Base-by-base conservation (phyloP, 1,140 invertebrate species). In the Cydia strobilella region DNA sequence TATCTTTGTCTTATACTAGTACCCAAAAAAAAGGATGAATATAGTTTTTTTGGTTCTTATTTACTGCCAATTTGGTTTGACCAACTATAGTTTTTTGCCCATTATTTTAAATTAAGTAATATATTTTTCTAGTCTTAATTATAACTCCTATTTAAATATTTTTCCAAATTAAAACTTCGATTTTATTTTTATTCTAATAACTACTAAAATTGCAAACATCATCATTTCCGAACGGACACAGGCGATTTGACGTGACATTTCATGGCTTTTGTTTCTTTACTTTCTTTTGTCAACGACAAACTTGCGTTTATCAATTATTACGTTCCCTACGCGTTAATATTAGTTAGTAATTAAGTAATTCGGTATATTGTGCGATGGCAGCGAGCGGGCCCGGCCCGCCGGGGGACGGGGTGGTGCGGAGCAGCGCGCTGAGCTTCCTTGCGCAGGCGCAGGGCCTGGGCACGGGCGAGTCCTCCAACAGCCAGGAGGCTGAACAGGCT, bases 361-460 rank as follows among this genome's bases (percentile, higher is more conserved):
- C 12, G n/a, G 18, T n/a, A n/a, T 31, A 31, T 66, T 5, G 12
- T 0, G 27, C 23, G 12, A 66, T 66, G 63, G 63, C 63, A n/a
- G 59, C 75, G 3, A 85, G 81, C 73, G 75, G 80, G 7, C 62
- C 79, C 4, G 80, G 77, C 23, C 77, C 81, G 25, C 65, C 77
- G 10, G 45, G 75, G 0, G 72, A 75, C n/a, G 87, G 87, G 3
- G 82, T 90, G n/a, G 78, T 87, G 6, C 75, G 79, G n/a, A 90
- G 84, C 76, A 90, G 89, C 76, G 89, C 85, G 0, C 77, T 90
- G 18, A 82, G 84, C 12, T 90, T 90, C 54, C 84, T 90, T 83
- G 84, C 87, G 86, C 79, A 82, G 78, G 86, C 85, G 85, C 89
- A 89, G 74, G 73, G 78, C 9, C 65, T 75, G 13, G 63, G 73